Base-by-base conservation (phyloP, 2,888 invertebrate species). In the Caenorhabditis plicata region DNA sequence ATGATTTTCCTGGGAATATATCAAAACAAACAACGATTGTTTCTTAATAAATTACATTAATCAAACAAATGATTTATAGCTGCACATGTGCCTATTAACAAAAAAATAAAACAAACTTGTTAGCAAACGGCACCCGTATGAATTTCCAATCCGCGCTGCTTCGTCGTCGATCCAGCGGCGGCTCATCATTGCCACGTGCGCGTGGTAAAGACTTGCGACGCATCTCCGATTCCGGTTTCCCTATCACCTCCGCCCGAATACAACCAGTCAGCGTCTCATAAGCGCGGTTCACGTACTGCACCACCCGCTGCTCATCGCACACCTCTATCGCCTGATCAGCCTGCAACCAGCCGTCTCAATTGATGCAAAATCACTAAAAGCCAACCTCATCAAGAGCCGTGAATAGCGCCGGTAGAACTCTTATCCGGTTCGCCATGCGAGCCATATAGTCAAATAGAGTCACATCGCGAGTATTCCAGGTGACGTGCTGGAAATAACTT, bases 271-370 rank as follows among this genome's bases (percentile, higher is more conserved):
- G 55, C 23, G 79, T 69, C 71, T 84, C 84, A 71, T 81, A 83
- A 4, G 82, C 82, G 11, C 81, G 80, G 64, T 84, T 84, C 45
- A 84, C 83, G 76, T 82, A 84, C 81, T 84, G 80, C 66, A 82
- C 75, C 11, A 77, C 57, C 44, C 75, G 70, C 22, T 62, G 50
- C 42, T 79, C 78, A 61, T 80, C 79, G 62, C 76, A 78, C 48
- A 80, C 78, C 58, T 79, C 75, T 35, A 79, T 68, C 17, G 79
- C 79, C 58, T 79, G 79, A 39, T 79, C 77, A 11, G 78, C 71
- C 72, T 73, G 56, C 15, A 74, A 64, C 8, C 33, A 20, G n/a
- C n/a, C n/a, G n/a, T n/a, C n/a, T n/a, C n/a, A n/a, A n/a, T n/a
- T n/a, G n/a, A n/a, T n/a, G n/a, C n/a, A n/a, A 5, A n/a, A n/a